Evolutionary conservation across 1,140 invertebrate species (phyloP).

Genomic region (Euglossa dilemma): DNA sequence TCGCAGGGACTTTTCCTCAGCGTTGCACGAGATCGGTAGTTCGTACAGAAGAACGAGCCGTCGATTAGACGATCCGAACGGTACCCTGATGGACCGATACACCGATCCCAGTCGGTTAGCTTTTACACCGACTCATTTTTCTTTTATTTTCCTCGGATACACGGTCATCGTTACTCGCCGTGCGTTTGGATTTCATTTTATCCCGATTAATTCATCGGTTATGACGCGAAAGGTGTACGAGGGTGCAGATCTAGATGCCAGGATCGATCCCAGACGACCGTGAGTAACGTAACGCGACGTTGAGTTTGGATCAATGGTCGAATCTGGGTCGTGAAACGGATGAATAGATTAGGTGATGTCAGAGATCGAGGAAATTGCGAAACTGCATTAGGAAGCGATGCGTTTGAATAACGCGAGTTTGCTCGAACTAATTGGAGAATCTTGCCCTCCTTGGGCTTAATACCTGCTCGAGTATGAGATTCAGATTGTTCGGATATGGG

Average conservation of each 20-base stretch:
- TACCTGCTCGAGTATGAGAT: neutral
- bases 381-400: slow-evolving; percentile 17
- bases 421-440: neutral
- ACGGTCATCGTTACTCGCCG: no score
- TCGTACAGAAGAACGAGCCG: neutral
- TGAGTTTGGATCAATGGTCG: neutral
- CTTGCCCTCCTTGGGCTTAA: no score
- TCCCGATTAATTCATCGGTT: neutral
- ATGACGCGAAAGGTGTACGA: no score
- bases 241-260: neutral
- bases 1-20: slow-evolving; percentile 1
- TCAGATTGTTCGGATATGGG: neutral
- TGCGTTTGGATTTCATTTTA: neutral
- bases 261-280: neutral
- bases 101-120: slow-evolving; percentile 21
- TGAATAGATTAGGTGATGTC: neutral
- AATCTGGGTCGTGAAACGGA: neutral
- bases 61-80: slow-evolving; percentile 11
- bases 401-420: neutral
- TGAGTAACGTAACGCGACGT: neutral
- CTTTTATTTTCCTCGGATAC: neutral
- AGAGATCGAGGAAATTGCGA: neutral
- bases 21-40: neutral
- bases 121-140: slow-evolving; percentile 1
- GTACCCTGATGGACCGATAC: slow-evolving; percentile 12